Base-by-base conservation (phyloP, 2,888 invertebrate genomes). In the Pachymerium ferrugineum region DNA sequence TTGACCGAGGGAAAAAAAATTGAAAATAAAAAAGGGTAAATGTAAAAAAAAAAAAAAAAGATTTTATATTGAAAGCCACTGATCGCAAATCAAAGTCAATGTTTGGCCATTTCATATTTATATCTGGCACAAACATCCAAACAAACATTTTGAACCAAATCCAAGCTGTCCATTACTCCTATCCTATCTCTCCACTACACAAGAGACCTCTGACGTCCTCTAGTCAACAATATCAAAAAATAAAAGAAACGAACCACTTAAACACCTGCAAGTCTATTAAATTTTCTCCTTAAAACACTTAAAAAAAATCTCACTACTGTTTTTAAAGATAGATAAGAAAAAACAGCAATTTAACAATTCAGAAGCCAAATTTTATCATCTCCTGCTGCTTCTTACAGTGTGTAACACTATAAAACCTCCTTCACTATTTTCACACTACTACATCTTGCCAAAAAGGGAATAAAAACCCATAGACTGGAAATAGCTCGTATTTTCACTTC, bases 111-210 rank as follows among this genome's bases (percentile, higher is more conserved):
- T 47, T 16, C 47, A 47, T 47, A 47, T 47, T 47, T 47, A 47
- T 47, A 47, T 47, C 47, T 47, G 47, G 47, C 47, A 47, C 47
- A 47, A 47, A 47, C 47, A 47, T 47, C 47, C 47, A 47, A 47
- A 47, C 47, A 47, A 47, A 47, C 47, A 47, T 47, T 47, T 47
- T 47, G 47, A 47, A 47, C 47, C 47, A 16, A 47, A 47, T 47
- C 47, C 47, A 47, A 47, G 22, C 47, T 47, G 47, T 47, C 47
- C 47, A 47, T 47, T 47, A 47, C 47, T 19, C 47, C 10, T 47
- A n/a, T n/a, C n/a, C n/a, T n/a, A n/a, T n/a, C n/a, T n/a, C n/a
- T n/a, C n/a, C n/a, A n/a, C n/a, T n/a, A n/a, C n/a, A n/a, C n/a
- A n/a, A n/a, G n/a, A n/a, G 19, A 47, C 47, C 47, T 3, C 47